Evolutionary conservation across 2,888 invertebrate genomes (phyloP), one percentile per base, ranked within the genome.

Genomic region (Chrysolina oricalcia): DNA sequence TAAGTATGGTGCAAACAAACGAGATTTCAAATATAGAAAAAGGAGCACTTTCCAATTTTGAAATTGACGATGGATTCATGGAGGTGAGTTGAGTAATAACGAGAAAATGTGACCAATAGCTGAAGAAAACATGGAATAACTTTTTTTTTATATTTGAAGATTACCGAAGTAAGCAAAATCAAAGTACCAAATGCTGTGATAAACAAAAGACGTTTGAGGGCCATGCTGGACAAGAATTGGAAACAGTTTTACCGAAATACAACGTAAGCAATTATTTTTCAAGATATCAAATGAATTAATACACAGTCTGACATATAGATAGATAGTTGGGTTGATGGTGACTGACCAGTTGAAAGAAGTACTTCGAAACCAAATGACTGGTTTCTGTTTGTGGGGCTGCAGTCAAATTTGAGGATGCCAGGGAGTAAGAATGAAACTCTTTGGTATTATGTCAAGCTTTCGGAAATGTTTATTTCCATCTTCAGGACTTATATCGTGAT

Each of bases 171-270:
- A 35, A 35, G 8, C 4, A 53, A 5, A 53, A 53, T 13, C 21
- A 11, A 53, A 11, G 19, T 19, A 11, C 4, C 19, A 21, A 53
- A 21, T 53, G 8, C 17, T 53, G 19, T 21, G 11, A 53, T 53
- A 19, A 53, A 21, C 23, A 53, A 53, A 23, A 9, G 13, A 19
- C 65, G 72, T 50, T 40, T 79, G 17, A 70, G 23, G 43, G 77
- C 79, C 5, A 56, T 77, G 3, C 17, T 79, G 62, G 72, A 72
- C 13, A 79, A 79, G 64, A 79, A 79, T 59, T 79, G 64, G 69
- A 79, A 75, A 56, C 77, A 66, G 19, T 71, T 79, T 17, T 71
- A 66, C 19, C 46, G 77, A 41, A 77, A 79, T 56, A 56, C 21
- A 56, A 48, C 73, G 79, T 79, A 77, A 75, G 76, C 67, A 19